phyloP scores from a whole-genome alignment of 2,888 invertebrate species.

The Hyposoter didymator region DNA sequence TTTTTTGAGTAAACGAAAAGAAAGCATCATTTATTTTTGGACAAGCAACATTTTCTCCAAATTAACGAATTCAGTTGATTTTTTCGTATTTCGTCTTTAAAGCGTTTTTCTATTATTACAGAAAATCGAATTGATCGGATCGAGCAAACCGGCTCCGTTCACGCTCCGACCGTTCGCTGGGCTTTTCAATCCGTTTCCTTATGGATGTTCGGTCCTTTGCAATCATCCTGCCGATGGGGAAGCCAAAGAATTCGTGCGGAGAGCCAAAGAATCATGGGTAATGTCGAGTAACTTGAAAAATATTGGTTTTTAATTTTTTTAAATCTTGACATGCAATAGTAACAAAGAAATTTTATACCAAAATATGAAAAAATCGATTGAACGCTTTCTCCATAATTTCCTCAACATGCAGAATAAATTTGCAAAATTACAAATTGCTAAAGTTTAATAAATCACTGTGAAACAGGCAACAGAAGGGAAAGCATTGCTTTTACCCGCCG shows the following conservation, averaged over 20 bases:
- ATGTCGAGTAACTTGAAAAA: slow-evolving; percentile 51
- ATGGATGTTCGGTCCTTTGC: slow-evolving; percentile 92
- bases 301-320: too few relatives aligned
- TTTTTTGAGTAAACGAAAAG: neutral
- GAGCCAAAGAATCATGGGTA: slow-evolving; percentile 90
- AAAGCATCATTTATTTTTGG: slow-evolving; percentile 3
- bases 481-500: slow-evolving; percentile 78
- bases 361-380: neutral
- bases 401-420: neutral
- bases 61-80: neutral
- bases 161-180: slow-evolving; percentile 92
- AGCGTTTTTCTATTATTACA: slow-evolving; percentile 56
- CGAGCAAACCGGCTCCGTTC: slow-evolving; percentile 89
- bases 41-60: neutral
- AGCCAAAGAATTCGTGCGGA: slow-evolving; percentile 89
- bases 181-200: slow-evolving; percentile 92
- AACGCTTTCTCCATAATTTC: neutral
- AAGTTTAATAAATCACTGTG: neutral
- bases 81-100: neutral
- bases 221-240: slow-evolving; percentile 93
- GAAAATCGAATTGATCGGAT: slow-evolving; percentile 79
- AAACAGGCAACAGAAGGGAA: slow-evolving; percentile 80
- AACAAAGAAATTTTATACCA: slow-evolving; percentile 4
- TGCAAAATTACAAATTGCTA: neutral
- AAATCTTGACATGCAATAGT: neutral